Evolutionary conservation across 2,113 vertebrate species (phyloP).

Genomic region (Haemorhous mexicanus): DNA sequence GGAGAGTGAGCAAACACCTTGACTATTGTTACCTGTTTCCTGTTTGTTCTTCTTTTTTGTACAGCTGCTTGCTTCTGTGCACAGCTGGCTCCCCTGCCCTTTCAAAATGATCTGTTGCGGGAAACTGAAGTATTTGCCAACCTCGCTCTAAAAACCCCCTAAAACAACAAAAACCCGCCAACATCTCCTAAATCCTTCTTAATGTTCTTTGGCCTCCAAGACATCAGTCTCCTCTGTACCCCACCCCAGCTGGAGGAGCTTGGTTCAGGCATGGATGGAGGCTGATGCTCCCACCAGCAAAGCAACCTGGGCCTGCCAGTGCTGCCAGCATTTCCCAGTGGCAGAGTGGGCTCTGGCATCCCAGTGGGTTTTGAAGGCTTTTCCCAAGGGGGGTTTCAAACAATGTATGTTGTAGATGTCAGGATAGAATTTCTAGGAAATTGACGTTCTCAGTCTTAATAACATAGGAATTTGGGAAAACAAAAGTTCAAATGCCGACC

Average conservation of each 20-base stretch:
- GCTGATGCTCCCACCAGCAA: neutral
- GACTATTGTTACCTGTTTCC: slow-evolving; percentile 64
- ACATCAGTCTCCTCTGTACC: neutral
- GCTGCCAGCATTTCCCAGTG: neutral
- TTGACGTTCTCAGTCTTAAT: neutral
- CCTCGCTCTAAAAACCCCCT: neutral
- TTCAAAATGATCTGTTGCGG: neutral
- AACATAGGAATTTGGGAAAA: neutral
- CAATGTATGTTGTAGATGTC: neutral
- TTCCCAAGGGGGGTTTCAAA: neutral
- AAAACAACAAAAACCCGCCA: neutral
- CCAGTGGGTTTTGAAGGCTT: neutral
- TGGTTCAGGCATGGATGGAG: neutral
- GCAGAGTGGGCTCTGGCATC: neutral
- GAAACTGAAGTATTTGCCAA: slow-evolving; percentile 28
- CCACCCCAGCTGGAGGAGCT: neutral
- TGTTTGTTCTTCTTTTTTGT: slow-evolving; percentile 9
- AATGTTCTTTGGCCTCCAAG: neutral
- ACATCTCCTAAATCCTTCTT: neutral
- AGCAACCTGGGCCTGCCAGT: neutral
- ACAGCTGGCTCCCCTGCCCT: slow-evolving; percentile 56
- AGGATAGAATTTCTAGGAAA: neutral
- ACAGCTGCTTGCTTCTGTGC: slow-evolving; percentile 53
- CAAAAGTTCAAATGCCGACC: neutral
- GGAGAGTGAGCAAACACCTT: neutral